Evolutionary conservation across 2,888 invertebrate genomes (phyloP).

Genomic region (Rutpela maculata): DNA sequence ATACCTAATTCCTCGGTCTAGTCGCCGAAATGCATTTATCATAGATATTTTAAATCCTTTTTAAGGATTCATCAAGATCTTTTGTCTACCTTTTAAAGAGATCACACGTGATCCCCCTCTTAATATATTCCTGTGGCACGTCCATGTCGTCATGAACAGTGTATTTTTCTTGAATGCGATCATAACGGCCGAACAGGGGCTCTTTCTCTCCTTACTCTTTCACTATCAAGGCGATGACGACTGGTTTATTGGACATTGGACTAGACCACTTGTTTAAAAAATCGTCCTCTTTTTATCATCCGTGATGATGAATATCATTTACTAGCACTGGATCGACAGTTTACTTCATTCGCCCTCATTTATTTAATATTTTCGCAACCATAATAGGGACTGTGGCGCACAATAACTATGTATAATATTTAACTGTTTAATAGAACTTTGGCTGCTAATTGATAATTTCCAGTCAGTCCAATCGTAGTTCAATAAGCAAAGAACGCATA

Average conservation of each 20-base stretch:
- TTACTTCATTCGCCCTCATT: not conserved
- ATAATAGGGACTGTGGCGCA: not conserved
- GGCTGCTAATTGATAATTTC: too few species aligned
- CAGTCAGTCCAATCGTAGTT: too few species aligned
- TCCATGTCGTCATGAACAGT: conserved; percentile 12
- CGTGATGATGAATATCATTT: conserved; percentile 8
- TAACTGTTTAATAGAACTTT: too few species aligned
- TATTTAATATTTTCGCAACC: not conserved
- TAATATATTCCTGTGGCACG: not conserved
- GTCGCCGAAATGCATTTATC: too few species aligned
- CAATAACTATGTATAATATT: not conserved
- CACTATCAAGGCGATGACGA: conserved; percentile 45
- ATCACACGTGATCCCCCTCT: not conserved
- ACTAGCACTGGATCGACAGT: not conserved
- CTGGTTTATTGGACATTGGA: conserved; percentile 44
- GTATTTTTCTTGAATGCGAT: conserved; percentile 46
- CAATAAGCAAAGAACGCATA: too few species aligned
- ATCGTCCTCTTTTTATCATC: conserved; percentile 24
- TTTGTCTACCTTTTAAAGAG: too few species aligned
- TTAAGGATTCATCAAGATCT: too few species aligned
- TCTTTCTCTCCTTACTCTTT: conserved; percentile 46
- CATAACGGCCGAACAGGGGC: conserved; percentile 52
- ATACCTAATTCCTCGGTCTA: too few species aligned
- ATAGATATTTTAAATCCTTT: too few species aligned
- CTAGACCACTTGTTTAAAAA: conserved; percentile 49